phyloP scores from a whole-genome alignment of 1,140 invertebrate species.

The Drosophila melanica region DNA sequence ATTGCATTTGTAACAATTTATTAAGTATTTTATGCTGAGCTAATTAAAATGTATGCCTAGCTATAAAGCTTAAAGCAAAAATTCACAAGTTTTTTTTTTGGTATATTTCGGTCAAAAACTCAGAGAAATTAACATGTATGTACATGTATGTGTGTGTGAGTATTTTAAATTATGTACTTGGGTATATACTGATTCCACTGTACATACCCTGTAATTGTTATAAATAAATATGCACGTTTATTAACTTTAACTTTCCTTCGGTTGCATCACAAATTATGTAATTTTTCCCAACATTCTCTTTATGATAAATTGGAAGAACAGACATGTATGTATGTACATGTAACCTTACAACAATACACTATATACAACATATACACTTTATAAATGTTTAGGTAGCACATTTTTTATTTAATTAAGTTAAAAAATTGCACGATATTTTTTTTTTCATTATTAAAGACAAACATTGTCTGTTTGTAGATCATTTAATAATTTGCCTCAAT shows the following conservation, averaged over 20 bases:
- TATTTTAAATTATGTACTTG: not conserved
- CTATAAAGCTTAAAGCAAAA: conserved; percentile 1
- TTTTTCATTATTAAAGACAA: too few relatives aligned
- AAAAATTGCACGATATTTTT: too few relatives aligned
- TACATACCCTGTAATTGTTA: too few relatives aligned
- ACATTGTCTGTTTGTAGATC: conserved; percentile 3
- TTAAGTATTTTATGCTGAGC: conserved; percentile 11
- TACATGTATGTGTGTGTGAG: too few relatives aligned
- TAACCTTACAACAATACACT: too few relatives aligned
- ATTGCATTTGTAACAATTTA: conserved; percentile 15
- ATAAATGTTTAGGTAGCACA: too few relatives aligned
- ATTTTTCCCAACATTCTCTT: too few relatives aligned
- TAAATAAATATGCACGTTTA: not conserved
- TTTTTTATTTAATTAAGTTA: too few relatives aligned
- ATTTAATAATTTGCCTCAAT: conserved; percentile 15
- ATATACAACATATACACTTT: too few relatives aligned
- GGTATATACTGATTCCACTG: not conserved
- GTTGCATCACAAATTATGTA: too few relatives aligned
- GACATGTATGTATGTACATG: not conserved
- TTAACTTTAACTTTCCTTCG: not conserved
- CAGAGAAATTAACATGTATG: conserved; percentile 8
- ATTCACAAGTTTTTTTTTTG: not conserved
- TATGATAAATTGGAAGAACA: too few relatives aligned
- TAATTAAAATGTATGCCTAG: conserved; percentile 13
- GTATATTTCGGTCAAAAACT: conserved; percentile 18